phyloP scores from a whole-genome alignment of 2,888 invertebrate species.

The Coleophora deauratella region DNA sequence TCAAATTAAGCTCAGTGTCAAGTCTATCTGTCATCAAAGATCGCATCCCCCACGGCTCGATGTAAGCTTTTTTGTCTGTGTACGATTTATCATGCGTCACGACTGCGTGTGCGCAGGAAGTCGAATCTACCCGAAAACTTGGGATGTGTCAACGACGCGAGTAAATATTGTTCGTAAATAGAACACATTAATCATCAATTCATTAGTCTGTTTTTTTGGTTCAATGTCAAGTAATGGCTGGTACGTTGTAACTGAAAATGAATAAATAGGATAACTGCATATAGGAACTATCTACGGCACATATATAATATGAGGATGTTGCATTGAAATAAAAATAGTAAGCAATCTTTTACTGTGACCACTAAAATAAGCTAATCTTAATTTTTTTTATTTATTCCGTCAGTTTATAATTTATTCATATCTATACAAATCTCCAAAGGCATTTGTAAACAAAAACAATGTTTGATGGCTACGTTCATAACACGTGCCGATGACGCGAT shows the following conservation, averaged over 20 bases:
- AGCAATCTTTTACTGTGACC: too few species aligned
- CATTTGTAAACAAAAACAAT: slow-evolving; percentile 43
- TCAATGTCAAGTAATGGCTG: not conserved
- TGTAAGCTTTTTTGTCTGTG: slow-evolving; percentile 3
- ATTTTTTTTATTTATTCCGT: too few species aligned
- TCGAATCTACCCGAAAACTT: slow-evolving; percentile 18
- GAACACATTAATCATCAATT: too few species aligned
- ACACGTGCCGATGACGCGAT: slow-evolving; percentile 61
- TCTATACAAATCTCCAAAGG: not conserved
- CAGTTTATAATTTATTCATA: too few species aligned
- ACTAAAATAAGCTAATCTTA: too few species aligned
- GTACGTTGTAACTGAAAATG: too few species aligned
- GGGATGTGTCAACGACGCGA: slow-evolving; percentile 12
- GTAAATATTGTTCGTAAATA: slow-evolving; percentile 1
- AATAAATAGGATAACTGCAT: too few species aligned
- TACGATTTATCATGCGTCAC: slow-evolving; percentile 6
- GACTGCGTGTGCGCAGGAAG: slow-evolving; percentile 34
- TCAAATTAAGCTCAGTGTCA: slow-evolving; percentile 48
- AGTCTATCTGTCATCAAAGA: slow-evolving; percentile 52
- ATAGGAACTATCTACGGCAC: too few species aligned
- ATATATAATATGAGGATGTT: too few species aligned
- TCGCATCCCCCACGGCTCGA: slow-evolving; percentile 24
- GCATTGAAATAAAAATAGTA: too few species aligned
- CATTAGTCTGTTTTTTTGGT: too few species aligned
- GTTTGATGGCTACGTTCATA: slow-evolving; percentile 21